Base-by-base conservation (phyloP, 2,797 vertebrate genomes). In the Falco rusticolus region DNA sequence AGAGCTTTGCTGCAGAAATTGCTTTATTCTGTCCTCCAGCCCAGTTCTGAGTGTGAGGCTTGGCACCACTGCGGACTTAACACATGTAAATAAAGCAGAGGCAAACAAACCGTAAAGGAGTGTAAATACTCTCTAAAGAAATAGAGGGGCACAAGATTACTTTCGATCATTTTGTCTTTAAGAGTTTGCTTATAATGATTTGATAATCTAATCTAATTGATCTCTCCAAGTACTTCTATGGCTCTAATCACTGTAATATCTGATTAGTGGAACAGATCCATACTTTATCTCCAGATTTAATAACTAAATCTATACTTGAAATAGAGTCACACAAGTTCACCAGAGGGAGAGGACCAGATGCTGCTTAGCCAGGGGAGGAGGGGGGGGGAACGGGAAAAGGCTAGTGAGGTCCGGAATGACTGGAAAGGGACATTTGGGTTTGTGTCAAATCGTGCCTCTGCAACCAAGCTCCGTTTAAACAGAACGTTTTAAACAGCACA, bases 181-280 rank as follows among this genome's bases (percentile, higher is more conserved):
- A 66, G 76, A 86, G 86, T 90, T 86, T 96, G 69, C 87, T 82
- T 70, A 95, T 87, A 96, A 95, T 86, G 95, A 96, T 94, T 96
- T 92, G 89, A 95, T 94, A 97, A 97, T 97, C 93, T 95, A 96
- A 96, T 95, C 95, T 93, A 97, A 97, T 96, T 94, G 93, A 97
- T 96, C 94, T 96, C 59, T 84, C 89, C 69, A 41, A 93, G 91
- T 95, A 90, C 91, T 92, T 93, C 66, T 70, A 92, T 87, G 91
- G 92, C 89, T 94, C 93, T 97, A 96, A 96, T 96, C 95, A 94
- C 93, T 84, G 85, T 53, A 86, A 72, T 87, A 96, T 96, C 92
- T 97, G 92, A 97, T 96, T 96, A 96, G 92, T 75, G 59, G 89
- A 96, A 90, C 65, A 87, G 94, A 97, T 96, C 96, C 85, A 96